Conservation (phyloP, 2,113 vertebrate species). For the Sapajus apella region DNA sequence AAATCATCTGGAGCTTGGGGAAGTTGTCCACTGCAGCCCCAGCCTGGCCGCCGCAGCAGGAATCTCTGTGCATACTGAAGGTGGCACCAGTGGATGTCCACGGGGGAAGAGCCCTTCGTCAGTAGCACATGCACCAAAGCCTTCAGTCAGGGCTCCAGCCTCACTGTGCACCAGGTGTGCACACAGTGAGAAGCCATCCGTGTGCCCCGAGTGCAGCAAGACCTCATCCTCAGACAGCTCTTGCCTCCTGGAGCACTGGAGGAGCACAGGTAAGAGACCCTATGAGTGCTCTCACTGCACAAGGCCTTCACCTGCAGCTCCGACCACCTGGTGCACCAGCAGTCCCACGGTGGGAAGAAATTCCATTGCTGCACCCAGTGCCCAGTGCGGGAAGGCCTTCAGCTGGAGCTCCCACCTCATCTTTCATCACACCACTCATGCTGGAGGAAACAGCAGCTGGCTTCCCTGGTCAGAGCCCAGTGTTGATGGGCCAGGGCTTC, state of each 20-base stretch:
- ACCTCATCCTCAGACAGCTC: background rate
- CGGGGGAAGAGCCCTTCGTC: background rate
- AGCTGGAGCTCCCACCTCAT: slow-evolving; percentile 40
- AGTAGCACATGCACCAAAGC: background rate
- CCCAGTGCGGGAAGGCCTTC: slow-evolving; percentile 35
- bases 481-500: background rate
- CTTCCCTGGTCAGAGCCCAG: background rate
- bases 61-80: background rate
- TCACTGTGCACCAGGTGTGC: background rate
- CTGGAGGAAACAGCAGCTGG: background rate
- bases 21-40: background rate
- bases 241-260: background rate
- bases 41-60: too few species aligned
- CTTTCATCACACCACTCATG: slow-evolving; percentile 12
- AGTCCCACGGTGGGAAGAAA: background rate
- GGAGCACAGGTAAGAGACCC: background rate
- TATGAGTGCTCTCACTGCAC: background rate
- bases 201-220: background rate
- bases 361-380: background rate
- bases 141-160: background rate
- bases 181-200: slow-evolving; percentile 44
- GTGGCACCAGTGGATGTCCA: background rate
- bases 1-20: background rate
- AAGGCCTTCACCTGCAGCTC: slow-evolving; percentile 25
- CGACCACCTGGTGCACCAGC: background rate